Evolutionary conservation across 2,797 vertebrate species (phyloP).

Genomic region (Phoeniculus purpureus): DNA sequence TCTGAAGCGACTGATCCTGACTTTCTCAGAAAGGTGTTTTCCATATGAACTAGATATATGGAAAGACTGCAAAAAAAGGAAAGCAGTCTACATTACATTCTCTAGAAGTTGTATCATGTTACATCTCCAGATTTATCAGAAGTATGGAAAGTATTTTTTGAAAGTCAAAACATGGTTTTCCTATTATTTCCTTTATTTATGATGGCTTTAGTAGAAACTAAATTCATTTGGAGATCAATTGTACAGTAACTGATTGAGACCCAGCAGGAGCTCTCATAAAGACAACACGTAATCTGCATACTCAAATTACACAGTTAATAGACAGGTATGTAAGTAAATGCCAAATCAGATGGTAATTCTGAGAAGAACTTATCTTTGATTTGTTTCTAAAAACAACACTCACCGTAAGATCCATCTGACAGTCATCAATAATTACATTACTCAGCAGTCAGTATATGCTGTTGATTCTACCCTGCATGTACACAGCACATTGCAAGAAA

Average conservation of each 20-base stretch:
- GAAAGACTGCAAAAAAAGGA: not conserved
- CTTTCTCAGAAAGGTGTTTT: conserved; percentile 10
- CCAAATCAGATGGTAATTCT: not conserved
- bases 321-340: not conserved
- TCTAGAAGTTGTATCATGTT: not conserved
- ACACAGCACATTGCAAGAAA: not conserved
- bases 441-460: not conserved
- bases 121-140: not conserved
- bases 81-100: not conserved
- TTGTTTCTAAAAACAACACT: not conserved
- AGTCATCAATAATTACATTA: not conserved
- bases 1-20: conserved; percentile 40
- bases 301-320: not conserved
- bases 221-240: not conserved
- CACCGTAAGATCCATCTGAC: not conserved
- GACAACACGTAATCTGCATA: not conserved
- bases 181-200: not conserved
- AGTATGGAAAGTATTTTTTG: not conserved
- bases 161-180: not conserved
- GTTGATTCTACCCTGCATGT: not conserved
- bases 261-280: not conserved
- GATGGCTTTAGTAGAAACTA: not conserved
- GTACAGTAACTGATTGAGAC: not conserved
- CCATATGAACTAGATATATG: not conserved
- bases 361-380: not conserved